phyloP scores from a whole-genome alignment of 2,113 vertebrate species.

The Stictonetta naevosa region DNA sequence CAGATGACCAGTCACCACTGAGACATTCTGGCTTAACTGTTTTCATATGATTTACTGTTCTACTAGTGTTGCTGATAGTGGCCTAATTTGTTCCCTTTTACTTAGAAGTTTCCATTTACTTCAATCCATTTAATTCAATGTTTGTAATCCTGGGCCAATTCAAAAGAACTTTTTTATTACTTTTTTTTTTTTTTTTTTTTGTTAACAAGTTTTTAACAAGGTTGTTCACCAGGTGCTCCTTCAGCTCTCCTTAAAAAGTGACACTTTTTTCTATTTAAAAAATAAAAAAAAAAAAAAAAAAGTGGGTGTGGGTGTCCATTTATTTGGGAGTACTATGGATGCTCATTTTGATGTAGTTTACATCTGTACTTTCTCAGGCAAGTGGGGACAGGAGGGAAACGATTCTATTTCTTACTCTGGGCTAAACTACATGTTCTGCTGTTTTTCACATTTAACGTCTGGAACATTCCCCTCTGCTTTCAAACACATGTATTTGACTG shows the following conservation, averaged over 20 bases:
- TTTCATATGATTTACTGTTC: constrained; percentile 12
- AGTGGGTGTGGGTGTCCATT: not conserved
- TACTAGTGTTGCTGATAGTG: not conserved
- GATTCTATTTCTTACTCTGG: constrained; percentile 18
- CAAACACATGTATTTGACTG: constrained; percentile 63
- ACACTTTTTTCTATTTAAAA: not conserved
- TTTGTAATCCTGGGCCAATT: not conserved
- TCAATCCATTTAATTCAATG: not conserved
- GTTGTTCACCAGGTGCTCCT: not conserved
- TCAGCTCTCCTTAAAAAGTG: not conserved
- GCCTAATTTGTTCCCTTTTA: constrained; percentile 21
- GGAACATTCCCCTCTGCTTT: constrained; percentile 38
- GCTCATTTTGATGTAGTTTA: constrained; percentile 7
- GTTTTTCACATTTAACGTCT: constrained; percentile 75
- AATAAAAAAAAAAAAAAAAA: not conserved
- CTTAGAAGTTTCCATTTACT: constrained; percentile 27
- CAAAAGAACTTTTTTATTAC: not conserved
- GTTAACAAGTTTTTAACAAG: not conserved
- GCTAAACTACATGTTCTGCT: constrained; percentile 56
- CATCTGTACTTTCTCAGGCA: constrained; percentile 51
- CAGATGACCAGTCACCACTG: not conserved
- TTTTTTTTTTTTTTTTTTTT: not conserved
- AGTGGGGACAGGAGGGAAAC: constrained; percentile 4
- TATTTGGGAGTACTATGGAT: not conserved
- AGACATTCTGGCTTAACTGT: not conserved